Conservation (phyloP, 2,888 invertebrate species). For the Caenorhabditis drosophilae region DNA sequence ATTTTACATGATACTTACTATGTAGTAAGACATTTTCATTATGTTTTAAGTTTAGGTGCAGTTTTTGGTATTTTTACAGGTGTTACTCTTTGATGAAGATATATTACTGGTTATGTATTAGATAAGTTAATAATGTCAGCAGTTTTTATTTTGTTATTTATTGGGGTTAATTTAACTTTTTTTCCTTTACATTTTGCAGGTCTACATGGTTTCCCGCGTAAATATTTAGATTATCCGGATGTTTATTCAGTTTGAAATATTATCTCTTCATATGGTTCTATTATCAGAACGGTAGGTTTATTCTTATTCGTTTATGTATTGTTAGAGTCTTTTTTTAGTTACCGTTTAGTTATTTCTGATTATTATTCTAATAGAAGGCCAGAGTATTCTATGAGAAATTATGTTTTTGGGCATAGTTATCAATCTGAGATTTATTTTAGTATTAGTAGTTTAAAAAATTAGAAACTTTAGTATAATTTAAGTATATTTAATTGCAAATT, state of each 20-base stretch:
- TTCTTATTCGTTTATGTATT: slow-evolving; percentile 75
- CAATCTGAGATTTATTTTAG: slow-evolving; percentile 55
- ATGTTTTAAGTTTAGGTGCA: slow-evolving; percentile 82
- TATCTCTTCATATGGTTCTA: slow-evolving; percentile 77
- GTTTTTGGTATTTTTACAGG: slow-evolving; percentile 82
- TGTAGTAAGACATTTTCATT: slow-evolving; percentile 84
- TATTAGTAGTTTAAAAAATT: slow-evolving; percentile 39
- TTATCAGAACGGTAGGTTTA: slow-evolving; percentile 75
- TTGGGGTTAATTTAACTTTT: slow-evolving; percentile 81
- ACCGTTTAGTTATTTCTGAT: slow-evolving; percentile 52
- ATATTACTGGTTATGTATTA: slow-evolving; percentile 76
- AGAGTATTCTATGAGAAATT: slow-evolving; percentile 44
- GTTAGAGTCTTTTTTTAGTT: slow-evolving; percentile 73
- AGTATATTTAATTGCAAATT: slow-evolving; percentile 59
- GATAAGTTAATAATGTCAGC: slow-evolving; percentile 76
- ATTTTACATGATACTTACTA: slow-evolving; percentile 83
- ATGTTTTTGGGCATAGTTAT: slow-evolving; percentile 58
- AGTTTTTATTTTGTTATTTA: slow-evolving; percentile 79
- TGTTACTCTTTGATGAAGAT: slow-evolving; percentile 78
- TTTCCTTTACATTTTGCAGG: slow-evolving; percentile 83
- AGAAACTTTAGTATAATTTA: slow-evolving; percentile 46
- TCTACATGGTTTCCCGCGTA: slow-evolving; percentile 79
- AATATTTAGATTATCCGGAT: slow-evolving; percentile 80
- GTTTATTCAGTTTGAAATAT: slow-evolving; percentile 77
- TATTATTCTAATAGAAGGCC: slow-evolving; percentile 52